Conservation (phyloP, 1,140 invertebrate species). For the Sminthurides bifidus region DNA sequence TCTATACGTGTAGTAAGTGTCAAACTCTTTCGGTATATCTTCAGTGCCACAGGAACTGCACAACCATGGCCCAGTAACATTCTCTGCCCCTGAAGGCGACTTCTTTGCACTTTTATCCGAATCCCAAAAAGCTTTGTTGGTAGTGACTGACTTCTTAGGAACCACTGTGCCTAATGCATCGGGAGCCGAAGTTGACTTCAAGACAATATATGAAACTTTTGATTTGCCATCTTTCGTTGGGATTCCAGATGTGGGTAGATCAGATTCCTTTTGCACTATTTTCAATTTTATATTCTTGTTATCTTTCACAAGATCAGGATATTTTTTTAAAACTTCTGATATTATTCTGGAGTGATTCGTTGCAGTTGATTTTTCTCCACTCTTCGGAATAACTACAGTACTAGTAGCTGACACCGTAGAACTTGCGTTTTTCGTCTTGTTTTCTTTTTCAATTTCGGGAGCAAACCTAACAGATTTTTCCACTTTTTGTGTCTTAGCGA, state of each 20-base stretch:
- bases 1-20: constrained; percentile 60
- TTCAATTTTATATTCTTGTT: constrained; percentile 77
- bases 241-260: constrained; percentile 24
- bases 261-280: constrained; percentile 51
- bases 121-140: constrained; percentile 30
- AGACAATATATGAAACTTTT: constrained; percentile 42
- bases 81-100: constrained; percentile 33
- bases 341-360: constrained; percentile 68
- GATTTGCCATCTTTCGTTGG: constrained; percentile 30
- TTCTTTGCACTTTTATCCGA: constrained; percentile 32
- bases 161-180: constrained; percentile 36
- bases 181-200: constrained; percentile 38
- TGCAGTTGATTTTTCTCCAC: constrained; percentile 33
- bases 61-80: constrained; percentile 48
- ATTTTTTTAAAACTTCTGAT: constrained; percentile 70
- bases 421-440: constrained; percentile 11
- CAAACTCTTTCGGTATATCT: constrained; percentile 51
- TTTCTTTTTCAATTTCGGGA: constrained; percentile 26
- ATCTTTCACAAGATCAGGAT: constrained; percentile 70
- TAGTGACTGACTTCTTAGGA: constrained; percentile 18
- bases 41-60: constrained; percentile 52
- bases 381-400: constrained; percentile 1
- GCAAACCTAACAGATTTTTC: constrained; percentile 29
- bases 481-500: not conserved
- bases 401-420: not conserved